Evolutionary conservation across 1,140 invertebrate species (phyloP), one percentile per base, ranked within the genome.

Genomic region (Bombus confusus): DNA sequence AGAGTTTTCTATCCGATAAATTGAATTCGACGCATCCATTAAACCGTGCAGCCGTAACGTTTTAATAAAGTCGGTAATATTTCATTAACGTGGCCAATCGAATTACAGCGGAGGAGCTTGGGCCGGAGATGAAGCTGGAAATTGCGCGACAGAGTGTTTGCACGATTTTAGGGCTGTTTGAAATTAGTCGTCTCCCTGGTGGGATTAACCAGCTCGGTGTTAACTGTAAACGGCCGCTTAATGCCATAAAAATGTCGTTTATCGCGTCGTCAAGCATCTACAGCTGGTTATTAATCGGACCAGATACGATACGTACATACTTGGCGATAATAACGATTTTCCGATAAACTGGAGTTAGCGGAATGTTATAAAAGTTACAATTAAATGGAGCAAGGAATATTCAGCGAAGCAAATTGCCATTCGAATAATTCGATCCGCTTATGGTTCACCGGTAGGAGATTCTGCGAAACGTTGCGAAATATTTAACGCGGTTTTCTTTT

Each of bases 41-140:
- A 43, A 31, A 22, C n/a, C 25, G 10, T 22, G 31, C 47, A 34
- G 37, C 28, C 43, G 47, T 75, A 75, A 75, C 73, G 25, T 76
- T 76, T 47, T 76, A 76, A 59, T n/a, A 39, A 76, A 59, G 74
- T 76, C 25, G 34, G 34, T 76, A 76, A 59, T 39, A 39, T 59
- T 76, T 59, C 39, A 59, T 76, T 76, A 59, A 76, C 37, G 12
- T 18, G 74, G 74, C 47, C 47, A n/a, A 76, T 59, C 59, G 12
- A 59, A 59, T 76, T 59, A 76, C 12, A 37, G 9, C 31, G 31
- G 9, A 4, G 8, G 34, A 6, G 37, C 47, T 76, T 59, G 0
- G 12, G 39, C 18, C 28, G 15, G 71, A 47, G 71, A 73, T 47
- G 71, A 47, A 15, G n/a, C 39, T 43, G 52, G 74, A 75, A 75